Percentiles rank a stretch among this genome's conserved stretches.
phyloP scores from a whole-genome alignment of 2,888 invertebrate species.

The Acanthosepion esculentum region DNA sequence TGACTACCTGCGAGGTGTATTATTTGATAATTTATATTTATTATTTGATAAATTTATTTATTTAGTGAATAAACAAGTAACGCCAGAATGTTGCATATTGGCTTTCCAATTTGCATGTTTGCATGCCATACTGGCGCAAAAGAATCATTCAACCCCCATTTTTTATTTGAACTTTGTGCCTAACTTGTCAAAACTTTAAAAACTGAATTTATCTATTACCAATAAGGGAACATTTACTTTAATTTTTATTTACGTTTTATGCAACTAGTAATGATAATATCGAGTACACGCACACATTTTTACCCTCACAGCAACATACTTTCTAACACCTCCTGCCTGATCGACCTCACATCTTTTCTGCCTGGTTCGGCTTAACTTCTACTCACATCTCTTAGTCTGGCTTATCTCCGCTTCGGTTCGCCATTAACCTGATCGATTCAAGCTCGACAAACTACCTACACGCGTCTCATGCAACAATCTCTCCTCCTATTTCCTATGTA shows the following conservation, averaged over 20 bases:
- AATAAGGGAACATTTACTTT: background rate
- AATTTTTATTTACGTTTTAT: background rate
- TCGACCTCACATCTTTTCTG: conserved; percentile 6
- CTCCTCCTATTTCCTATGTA: background rate
- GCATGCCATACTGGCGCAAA: too few species aligned
- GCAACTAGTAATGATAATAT: background rate
- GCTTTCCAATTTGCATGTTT: too few species aligned
- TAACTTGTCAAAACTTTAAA: too few species aligned
- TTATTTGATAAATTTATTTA: too few species aligned
- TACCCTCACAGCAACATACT: background rate
- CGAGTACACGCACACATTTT: background rate
- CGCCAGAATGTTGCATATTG: too few species aligned
- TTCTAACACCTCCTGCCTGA: background rate
- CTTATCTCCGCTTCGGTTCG: background rate
- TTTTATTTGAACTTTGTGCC: too few species aligned
- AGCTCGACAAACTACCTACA: background rate
- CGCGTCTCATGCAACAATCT: background rate
- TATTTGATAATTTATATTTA: too few species aligned
- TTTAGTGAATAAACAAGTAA: too few species aligned
- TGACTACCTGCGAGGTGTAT: too few species aligned
- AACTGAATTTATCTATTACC: too few species aligned
- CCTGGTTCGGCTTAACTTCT: background rate
- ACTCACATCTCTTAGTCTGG: background rate
- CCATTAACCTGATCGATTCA: conserved; percentile 20
- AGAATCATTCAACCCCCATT: too few species aligned